Percentiles rank a stretch among this genome's conserved stretches.
These are phyloP conservation scores for Halcyon chelicuti DNA, from an alignment of 2,797 vertebrate genomes.

Conservation along the genomic window DNA sequence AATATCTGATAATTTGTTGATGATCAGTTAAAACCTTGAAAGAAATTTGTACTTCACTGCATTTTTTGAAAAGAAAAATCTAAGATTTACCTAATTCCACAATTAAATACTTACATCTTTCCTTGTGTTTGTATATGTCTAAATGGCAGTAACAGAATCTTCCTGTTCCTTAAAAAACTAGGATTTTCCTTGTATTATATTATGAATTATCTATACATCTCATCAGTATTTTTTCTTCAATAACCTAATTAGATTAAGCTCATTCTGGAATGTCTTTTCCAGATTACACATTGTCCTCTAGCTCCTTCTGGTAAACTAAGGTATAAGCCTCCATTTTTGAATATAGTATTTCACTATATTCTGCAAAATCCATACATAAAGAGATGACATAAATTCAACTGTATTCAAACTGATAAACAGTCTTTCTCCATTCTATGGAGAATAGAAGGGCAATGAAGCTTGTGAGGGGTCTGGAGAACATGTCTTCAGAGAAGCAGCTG, in stretches of 20 bases:
- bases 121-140: background rate
- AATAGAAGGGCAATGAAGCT: too few relatives aligned
- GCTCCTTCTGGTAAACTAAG: background rate
- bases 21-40: background rate
- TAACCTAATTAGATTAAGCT: background rate
- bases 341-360: background rate
- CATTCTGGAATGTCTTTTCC: background rate
- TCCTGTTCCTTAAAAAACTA: background rate
- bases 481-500: too few relatives aligned
- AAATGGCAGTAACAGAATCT: background rate
- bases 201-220: background rate
- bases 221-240: background rate
- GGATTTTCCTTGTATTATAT: background rate
- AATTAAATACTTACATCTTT: background rate
- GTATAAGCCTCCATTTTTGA: background rate
- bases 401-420: background rate
- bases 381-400: background rate
- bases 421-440: background rate
- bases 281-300: background rate
- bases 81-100: background rate
- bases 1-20: background rate
- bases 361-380: background rate
- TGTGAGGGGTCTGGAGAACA: too few relatives aligned
- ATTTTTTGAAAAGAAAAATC: background rate
- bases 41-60: background rate